Base-by-base conservation (phyloP, 2,888 invertebrate genomes). In the Sclerodermus sp. region DNA sequence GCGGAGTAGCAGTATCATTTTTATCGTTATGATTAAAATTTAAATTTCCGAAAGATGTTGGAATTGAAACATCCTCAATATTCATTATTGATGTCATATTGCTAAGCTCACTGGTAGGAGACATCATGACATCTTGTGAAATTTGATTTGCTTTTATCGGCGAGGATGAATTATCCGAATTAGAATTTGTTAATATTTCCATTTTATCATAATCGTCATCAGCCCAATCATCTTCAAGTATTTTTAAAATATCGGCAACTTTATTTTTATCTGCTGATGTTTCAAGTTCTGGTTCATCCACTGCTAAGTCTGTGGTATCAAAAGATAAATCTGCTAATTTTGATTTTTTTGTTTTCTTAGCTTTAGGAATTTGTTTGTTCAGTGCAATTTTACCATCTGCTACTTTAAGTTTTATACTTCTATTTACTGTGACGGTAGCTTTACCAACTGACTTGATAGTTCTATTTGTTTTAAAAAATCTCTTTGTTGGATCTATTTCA, bases 21-120 rank as follows among this genome's bases (percentile, higher is more conserved):
- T 30, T 43, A 55, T 54, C 58, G 51, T 49, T 14, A 5, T 3
- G 38, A 16, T 64, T 51, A 9, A 50, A 49, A 37, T 38, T 38
- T 54, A 47, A 44, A 61, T 62, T 58, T 45, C 59, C 51, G 18
- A 47, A 53, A 49, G 51, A 32, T 44, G 43, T 45, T 39, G 45
- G 60, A 15, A 29, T 47, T 45, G 53, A 49, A 36, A 53, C 69
- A 49, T 78, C 78, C 56, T 79, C 75, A n/a, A 82, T 82, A 47
- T 82, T 81, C 73, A 80, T 79, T 6, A 79, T 79, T 1, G 82
- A 82, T 3, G 82, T 79, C 78, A 82, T 81, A 55, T 78, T 79
- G 55, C 77, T 77, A 62, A 83, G 79, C 60, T 82, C 80, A 30
- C 81, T 81, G 6, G 80, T 80, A 2, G 82, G 82, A 1, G 83